Evolutionary conservation across 2,888 invertebrate species (phyloP).

Genomic region (Watsonalla cultraria): DNA sequence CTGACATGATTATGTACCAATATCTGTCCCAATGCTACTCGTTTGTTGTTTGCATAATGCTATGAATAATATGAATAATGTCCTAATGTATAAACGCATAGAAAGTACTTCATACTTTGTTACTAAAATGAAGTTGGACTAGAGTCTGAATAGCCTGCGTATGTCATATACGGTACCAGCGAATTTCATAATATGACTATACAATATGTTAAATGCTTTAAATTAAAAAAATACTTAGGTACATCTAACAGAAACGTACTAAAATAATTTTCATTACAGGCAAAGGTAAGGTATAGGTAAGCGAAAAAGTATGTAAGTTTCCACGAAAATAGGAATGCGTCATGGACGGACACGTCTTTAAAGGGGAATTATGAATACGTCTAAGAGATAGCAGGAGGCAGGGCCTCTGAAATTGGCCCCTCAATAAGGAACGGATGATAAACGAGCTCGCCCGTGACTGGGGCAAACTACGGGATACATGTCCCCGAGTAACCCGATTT

Average conservation of each 20-base stretch:
- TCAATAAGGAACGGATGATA: slow-evolving; percentile 58
- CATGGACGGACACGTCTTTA: slow-evolving; percentile 32
- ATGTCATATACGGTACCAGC: background rate
- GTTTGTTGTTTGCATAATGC: background rate
- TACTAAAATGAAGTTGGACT: too few species aligned
- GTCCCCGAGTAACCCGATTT: slow-evolving; percentile 28
- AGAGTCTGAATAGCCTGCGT: background rate
- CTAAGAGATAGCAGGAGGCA: slow-evolving; percentile 43
- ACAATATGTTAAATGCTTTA: too few species aligned
- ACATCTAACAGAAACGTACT: too few species aligned
- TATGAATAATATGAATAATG: background rate
- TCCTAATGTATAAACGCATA: background rate
- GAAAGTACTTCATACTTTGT: background rate
- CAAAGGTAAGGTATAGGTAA: too few species aligned
- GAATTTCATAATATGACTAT: too few species aligned
- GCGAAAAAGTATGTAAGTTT: slow-evolving; percentile 23
- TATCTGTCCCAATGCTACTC: background rate
- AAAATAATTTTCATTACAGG: too few species aligned
- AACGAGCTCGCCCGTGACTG: slow-evolving; percentile 55
- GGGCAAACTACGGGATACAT: slow-evolving; percentile 53
- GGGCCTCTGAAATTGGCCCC: slow-evolving; percentile 52
- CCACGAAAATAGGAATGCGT: slow-evolving; percentile 25
- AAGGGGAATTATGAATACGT: slow-evolving; percentile 56
- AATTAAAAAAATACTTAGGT: too few species aligned
- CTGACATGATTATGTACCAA: background rate